Conservation (phyloP, 2,113 vertebrate genomes). For the Regulus satrapa region DNA sequence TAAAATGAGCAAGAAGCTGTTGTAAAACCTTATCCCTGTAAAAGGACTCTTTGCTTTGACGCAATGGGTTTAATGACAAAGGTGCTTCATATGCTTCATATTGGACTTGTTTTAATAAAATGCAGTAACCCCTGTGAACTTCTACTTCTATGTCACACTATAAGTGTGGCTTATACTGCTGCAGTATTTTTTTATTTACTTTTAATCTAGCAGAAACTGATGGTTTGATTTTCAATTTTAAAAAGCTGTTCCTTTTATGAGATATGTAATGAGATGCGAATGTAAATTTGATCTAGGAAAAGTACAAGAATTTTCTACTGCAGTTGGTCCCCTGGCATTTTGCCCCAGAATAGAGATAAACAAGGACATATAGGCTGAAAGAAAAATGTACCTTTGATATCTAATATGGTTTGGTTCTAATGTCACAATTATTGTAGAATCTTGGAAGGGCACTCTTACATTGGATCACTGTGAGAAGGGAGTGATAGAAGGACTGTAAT, state of each 20-base stretch:
- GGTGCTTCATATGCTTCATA: neutral
- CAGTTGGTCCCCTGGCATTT: neutral
- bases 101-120: neutral
- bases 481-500: neutral
- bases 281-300: neutral
- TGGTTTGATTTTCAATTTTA: neutral
- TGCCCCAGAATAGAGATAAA: neutral
- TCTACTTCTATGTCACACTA: too few relatives aligned
- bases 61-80: neutral
- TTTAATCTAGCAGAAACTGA: neutral
- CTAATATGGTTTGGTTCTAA: neutral
- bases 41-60: neutral
- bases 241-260: neutral
- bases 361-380: neutral
- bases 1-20: neutral
- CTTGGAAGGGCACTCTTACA: neutral
- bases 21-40: neutral
- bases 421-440: neutral
- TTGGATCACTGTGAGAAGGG: neutral
- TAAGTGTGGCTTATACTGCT: neutral
- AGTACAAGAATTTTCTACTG: neutral
- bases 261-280: neutral
- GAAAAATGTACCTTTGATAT: neutral
- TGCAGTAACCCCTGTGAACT: neutral
- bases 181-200: neutral